Base-by-base conservation (phyloP, 2,797 vertebrate genomes). In the Smutsia temminckii region DNA sequence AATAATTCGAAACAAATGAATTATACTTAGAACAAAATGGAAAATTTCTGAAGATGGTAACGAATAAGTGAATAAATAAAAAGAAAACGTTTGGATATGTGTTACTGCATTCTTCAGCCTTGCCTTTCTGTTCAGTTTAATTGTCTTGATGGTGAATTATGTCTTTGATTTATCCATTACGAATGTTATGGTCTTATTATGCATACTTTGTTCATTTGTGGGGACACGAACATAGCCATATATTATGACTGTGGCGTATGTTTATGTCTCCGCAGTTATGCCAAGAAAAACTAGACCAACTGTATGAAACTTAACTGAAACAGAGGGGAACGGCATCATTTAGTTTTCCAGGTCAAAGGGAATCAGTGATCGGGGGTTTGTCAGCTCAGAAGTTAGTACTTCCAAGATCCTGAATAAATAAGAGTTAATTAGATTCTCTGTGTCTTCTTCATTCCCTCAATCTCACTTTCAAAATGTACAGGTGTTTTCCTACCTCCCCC, bases 1-100 rank as follows among this genome's bases (percentile, higher is more conserved):
- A 92, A 59, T 95, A 92, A 46, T 75, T 88, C 83, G 17, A 88
- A 85, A 69, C 59, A 86, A 92, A 42, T 46, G 32, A 59, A n/a
- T 85, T 83, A 37, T 14, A 77, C 2, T 25, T 79, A 57, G 55
- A 57, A 71, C 12, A 95, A 88, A 86, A 34, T 88, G n/a, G 11
- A 89, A 23, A 46, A 53, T 66, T 77, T 88, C 95, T 71, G 42
- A 96, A 78, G 57, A 91, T 64, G 29, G 20, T 29, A 59, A 75
- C 77, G 25, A 94, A 74, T 80, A 57, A 72, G 85, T 87, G 59
- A 91, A 74, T 80, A 79, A 68, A 59, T 75, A 64, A 93, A 75
- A 53, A 40, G 51, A 79, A 94, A 95, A 68, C 18, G 53, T 84
- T 55, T 89, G 9, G 14, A 17, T 75, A 61, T 94, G 75, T 89